phyloP scores from a whole-genome alignment of 1,140 invertebrate species.

The Orius insidiosus region DNA sequence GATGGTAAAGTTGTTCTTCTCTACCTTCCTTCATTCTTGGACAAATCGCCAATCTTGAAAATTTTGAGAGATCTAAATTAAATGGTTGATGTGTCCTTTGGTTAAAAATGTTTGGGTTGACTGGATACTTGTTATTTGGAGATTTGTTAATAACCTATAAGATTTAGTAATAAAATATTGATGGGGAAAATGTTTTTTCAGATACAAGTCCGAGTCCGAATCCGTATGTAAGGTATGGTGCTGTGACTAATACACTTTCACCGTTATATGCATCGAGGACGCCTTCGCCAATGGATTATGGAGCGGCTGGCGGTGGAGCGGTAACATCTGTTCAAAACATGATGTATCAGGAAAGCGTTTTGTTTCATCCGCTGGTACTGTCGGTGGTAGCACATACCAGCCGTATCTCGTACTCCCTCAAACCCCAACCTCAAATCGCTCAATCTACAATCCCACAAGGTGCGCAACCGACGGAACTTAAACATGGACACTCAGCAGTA shows the following conservation, averaged over 20 bases:
- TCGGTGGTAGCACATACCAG: background rate
- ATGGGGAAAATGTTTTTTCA: too few relatives aligned
- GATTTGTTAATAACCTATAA: too few relatives aligned
- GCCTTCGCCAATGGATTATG: slow-evolving; percentile 13
- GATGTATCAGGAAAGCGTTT: background rate
- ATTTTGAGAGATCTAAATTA: too few relatives aligned
- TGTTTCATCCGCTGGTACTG: background rate
- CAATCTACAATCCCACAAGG: slow-evolving; percentile 16
- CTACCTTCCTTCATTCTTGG: too few relatives aligned
- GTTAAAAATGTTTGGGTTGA: too few relatives aligned
- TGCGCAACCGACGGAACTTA: slow-evolving; percentile 25
- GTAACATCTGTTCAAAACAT: background rate
- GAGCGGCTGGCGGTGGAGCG: slow-evolving; percentile 4
- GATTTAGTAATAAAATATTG: too few relatives aligned
- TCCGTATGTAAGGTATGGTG: slow-evolving; percentile 18
- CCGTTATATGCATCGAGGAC: slow-evolving; percentile 19
- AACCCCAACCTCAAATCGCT: background rate
- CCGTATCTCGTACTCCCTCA: background rate
- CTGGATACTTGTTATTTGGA: too few relatives aligned
- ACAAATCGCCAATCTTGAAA: too few relatives aligned
- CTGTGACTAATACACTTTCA: slow-evolving; percentile 11
- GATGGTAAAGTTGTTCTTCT: too few relatives aligned
- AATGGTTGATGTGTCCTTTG: too few relatives aligned
- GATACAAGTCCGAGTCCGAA: slow-evolving; percentile 20
- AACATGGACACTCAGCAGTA: slow-evolving; percentile 30